phyloP scores from a whole-genome alignment of 2,113 vertebrate genomes.

The Mungos mungo region DNA sequence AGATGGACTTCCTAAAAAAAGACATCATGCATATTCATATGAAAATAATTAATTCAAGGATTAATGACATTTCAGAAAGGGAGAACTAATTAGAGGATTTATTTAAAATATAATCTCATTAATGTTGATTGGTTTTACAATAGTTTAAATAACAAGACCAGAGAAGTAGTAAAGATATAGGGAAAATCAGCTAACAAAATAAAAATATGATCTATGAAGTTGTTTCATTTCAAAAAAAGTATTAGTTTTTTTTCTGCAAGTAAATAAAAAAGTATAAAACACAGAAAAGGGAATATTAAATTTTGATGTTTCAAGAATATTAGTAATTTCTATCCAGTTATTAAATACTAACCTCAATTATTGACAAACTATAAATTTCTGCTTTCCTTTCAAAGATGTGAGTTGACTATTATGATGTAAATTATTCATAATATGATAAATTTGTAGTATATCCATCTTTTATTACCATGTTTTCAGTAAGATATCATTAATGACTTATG shows the following conservation, averaged over 20 bases:
- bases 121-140: constrained; percentile 69
- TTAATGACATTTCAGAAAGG: constrained; percentile 71
- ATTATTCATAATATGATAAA: background rate
- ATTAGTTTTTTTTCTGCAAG: background rate
- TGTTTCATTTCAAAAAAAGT: background rate
- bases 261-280: background rate
- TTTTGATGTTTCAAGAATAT: background rate
- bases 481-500: background rate
- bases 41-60: constrained; percentile 72
- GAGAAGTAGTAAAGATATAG: background rate
- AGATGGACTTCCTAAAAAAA: constrained; percentile 65
- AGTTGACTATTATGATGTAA: background rate
- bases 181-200: constrained; percentile 31
- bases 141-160: constrained; percentile 43
- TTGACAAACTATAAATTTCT: background rate
- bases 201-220: background rate
- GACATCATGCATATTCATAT: constrained; percentile 69
- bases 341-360: background rate
- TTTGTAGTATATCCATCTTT: background rate
- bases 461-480: background rate
- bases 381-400: background rate
- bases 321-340: background rate
- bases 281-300: background rate
- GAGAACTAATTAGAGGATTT: constrained; percentile 68
- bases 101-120: constrained; percentile 73